Percentiles rank a stretch among this genome's conserved stretches.
phyloP scores from a whole-genome alignment of 2,113 vertebrate genomes.

The Heliornis fulica region DNA sequence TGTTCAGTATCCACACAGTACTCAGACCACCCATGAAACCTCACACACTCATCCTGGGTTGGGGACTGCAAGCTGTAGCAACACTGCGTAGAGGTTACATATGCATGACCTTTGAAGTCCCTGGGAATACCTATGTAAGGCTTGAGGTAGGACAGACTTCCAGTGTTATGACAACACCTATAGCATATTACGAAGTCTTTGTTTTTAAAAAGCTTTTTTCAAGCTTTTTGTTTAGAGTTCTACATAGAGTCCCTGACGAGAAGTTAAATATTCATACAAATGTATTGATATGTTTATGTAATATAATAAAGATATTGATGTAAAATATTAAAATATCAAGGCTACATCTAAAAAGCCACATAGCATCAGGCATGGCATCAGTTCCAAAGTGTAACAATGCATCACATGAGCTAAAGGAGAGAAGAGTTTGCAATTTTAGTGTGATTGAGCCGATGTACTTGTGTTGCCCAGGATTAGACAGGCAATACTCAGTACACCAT shows the following conservation, averaged over 20 bases:
- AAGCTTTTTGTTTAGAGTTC: background rate
- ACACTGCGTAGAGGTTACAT: fast-evolving
- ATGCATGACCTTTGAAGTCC: background rate
- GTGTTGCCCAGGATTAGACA: background rate
- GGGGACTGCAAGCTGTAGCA: background rate
- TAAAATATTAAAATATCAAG: background rate
- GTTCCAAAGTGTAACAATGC: background rate
- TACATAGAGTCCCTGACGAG: background rate
- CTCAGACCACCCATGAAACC: fast-evolving
- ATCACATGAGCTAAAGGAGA: background rate
- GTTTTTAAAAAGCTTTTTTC: background rate
- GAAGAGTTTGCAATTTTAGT: background rate
- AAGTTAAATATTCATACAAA: background rate
- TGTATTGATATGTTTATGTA: background rate
- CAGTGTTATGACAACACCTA: background rate
- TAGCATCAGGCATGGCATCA: background rate
- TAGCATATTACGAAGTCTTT: background rate
- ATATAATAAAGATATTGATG: background rate
- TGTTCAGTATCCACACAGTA: background rate
- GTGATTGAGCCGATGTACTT: background rate
- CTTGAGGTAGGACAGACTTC: background rate
- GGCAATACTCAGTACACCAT: background rate
- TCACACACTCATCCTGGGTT: background rate
- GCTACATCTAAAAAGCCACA: background rate
- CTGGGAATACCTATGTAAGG: background rate